phyloP scores from a whole-genome alignment of 1,140 invertebrate species.

The Atta cephalotes region DNA sequence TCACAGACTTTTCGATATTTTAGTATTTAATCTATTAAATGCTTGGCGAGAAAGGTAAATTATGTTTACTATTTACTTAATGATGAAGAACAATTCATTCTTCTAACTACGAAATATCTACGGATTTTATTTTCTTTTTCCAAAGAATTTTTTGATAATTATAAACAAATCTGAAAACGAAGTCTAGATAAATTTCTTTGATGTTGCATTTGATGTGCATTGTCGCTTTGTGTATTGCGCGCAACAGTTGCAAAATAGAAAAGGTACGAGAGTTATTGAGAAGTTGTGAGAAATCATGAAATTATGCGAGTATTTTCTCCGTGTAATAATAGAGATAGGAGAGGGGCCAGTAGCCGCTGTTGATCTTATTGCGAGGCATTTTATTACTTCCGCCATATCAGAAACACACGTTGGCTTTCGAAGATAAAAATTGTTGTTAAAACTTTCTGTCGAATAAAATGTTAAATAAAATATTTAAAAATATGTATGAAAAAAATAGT shows the following conservation, averaged over 20 bases:
- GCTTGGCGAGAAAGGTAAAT: not conserved
- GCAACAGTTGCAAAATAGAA: not conserved
- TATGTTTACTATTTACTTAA: not conserved
- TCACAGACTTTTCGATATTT: too few species aligned
- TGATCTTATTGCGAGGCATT: conserved; percentile 21
- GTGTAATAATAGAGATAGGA: conserved; percentile 45
- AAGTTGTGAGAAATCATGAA: conserved; percentile 42
- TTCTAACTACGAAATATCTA: too few species aligned
- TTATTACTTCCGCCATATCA: conserved; percentile 32
- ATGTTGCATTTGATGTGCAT: conserved; percentile 53
- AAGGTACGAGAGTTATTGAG: conserved; percentile 35
- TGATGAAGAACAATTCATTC: not conserved
- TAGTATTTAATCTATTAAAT: not conserved
- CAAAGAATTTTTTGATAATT: not conserved
- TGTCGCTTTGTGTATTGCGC: conserved; percentile 32
- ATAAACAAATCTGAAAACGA: not conserved
- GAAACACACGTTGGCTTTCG: not conserved
- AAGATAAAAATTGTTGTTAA: conserved; percentile 26
- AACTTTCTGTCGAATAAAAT: not conserved
- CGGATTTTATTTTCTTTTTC: too few species aligned
- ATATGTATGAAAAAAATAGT: not conserved
- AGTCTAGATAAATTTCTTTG: not conserved
- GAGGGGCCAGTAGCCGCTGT: not conserved
- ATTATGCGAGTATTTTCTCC: conserved; percentile 50
- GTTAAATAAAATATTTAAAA: not conserved